These are phyloP conservation scores for Thumatha senex DNA, from an alignment of 2,888 invertebrate species.

Conservation along the genomic window DNA sequence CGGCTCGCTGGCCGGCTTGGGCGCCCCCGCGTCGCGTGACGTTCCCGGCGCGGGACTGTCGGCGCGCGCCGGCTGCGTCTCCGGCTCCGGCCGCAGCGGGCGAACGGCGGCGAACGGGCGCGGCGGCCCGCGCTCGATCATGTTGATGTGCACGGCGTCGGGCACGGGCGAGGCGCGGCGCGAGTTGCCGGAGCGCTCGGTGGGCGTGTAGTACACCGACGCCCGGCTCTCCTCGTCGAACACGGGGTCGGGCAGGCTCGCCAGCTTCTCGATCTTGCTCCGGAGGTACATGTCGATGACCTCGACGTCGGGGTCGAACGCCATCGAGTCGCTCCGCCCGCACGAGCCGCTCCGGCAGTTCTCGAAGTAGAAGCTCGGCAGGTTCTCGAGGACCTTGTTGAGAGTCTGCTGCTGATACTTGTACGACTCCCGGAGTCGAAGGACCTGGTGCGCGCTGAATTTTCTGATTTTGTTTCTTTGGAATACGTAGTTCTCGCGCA, in stretches of 20 bases:
- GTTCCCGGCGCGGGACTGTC: slow-evolving; percentile 41
- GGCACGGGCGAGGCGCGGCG: slow-evolving; percentile 74
- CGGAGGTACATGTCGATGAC: slow-evolving; percentile 87
- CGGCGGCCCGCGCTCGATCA: slow-evolving; percentile 81
- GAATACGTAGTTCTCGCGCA: slow-evolving; percentile 97
- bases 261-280: slow-evolving; percentile 85
- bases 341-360: slow-evolving; percentile 95
- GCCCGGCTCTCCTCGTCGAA: slow-evolving; percentile 87
- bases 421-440: slow-evolving; percentile 95
- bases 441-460: slow-evolving; percentile 96
- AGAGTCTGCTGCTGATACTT: slow-evolving; percentile 98
- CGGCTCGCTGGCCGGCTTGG: slow-evolving; percentile 73
- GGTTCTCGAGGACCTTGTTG: slow-evolving; percentile 96
- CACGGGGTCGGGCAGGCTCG: slow-evolving; percentile 75
- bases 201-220: slow-evolving; percentile 93
- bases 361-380: slow-evolving; percentile 95
- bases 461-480: slow-evolving; percentile 97
- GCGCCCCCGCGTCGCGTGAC: slow-evolving; percentile 30
- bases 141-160: slow-evolving; percentile 87
- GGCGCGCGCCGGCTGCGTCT: slow-evolving; percentile 6
- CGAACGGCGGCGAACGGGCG: slow-evolving; percentile 64
- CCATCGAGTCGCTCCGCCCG: slow-evolving; percentile 89
- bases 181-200: slow-evolving; percentile 85
- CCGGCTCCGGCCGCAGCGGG: slow-evolving; percentile 53
- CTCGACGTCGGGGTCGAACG: slow-evolving; percentile 87